These are phyloP conservation scores for Haliclystus octoradiatus DNA, from an alignment of 30 jellyfish, hydroid and myxozoan genomes.

Conservation along the genomic window DNA sequence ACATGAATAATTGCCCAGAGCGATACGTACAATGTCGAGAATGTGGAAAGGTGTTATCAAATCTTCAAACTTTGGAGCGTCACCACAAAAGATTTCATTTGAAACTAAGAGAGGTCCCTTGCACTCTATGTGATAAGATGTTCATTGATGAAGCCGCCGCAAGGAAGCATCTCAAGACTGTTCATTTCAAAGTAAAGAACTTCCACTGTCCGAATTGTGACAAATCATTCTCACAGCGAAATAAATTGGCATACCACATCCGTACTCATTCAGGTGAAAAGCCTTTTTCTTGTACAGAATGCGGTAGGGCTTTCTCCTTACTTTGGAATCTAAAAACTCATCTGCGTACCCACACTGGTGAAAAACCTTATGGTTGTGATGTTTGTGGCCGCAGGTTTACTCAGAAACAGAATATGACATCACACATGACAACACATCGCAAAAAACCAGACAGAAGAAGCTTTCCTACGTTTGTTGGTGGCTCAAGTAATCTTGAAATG, in stretches of 20 bases:
- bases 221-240: constrained; percentile 97
- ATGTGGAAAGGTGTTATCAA: constrained; percentile 91
- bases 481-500: background rate
- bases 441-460: constrained; percentile 73
- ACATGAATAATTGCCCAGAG: constrained; percentile 85
- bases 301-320: constrained; percentile 94
- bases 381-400: constrained; percentile 96
- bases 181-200: constrained; percentile 95
- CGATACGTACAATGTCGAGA: constrained; percentile 98
- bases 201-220: constrained; percentile 99
- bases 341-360: constrained; percentile 98
- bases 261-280: constrained; percentile 98
- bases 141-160: constrained; percentile 99
- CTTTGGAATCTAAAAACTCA: constrained; percentile 97
- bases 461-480: constrained; percentile 1
- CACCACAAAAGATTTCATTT: constrained; percentile 95
- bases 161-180: constrained; percentile 89
- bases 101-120: constrained; percentile 95
- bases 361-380: constrained; percentile 95
- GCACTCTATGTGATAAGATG: constrained; percentile 99
- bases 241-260: constrained; percentile 89
- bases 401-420: constrained; percentile 98
- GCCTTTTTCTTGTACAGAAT: constrained; percentile 95
- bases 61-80: constrained; percentile 91
- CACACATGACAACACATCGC: constrained; percentile 97